Evolutionary conservation across 2,797 vertebrate species (phyloP), one percentile per base, ranked within the genome.

Genomic region (Microctenopoma steveboyesi): DNA sequence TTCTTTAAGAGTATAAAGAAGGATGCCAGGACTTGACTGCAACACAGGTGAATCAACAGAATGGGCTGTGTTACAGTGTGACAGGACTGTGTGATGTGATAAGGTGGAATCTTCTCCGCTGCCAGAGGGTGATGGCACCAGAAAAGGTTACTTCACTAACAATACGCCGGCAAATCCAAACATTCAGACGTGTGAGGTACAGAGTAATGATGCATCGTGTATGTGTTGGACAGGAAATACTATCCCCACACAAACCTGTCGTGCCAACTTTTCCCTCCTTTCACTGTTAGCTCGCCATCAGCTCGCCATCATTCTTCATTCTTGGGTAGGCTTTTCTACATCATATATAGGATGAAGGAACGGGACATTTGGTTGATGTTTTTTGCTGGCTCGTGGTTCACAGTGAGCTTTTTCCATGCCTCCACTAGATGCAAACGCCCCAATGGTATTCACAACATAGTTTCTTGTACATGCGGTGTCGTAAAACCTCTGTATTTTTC

Each of bases 401-500:
- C 39, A 8, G 4, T 35, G 15, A 43, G 42, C 15, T 48, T 27
- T 22, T 16, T 59, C 76, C 76, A 45, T 58, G 16, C 22, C 52
- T 50, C 46, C 45, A 37, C 54, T 65, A 33, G 33, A 68, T 71
- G 22, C 22, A 22, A 22, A 1, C 22, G 22, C 22, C 52, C 55
- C 50, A n/a, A 16, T 18, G 47, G 53, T 47, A 4, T 77, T 79
- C 53, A n/a, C 9, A 6, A 1, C 8, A 16, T 9, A 47, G 43
- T 77, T 50, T 73, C 15, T 27, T 40, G 40, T 69, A 15, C 55
- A 74, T 51, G 59, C 51, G 9, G 22, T 42, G 42, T 45, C 72
- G 39, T 47, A 2, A 66, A 79, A 62, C 67, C 47, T 35, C 46
- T 46, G 40, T 57, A 67, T 78, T 83, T 75, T 59, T 69, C 48